A percentile compares a stretch with the other conserved stretches of the same genome.
Evolutionary conservation across 2,797 vertebrate species (phyloP).

Genomic region (Moxostoma hubbsi): DNA sequence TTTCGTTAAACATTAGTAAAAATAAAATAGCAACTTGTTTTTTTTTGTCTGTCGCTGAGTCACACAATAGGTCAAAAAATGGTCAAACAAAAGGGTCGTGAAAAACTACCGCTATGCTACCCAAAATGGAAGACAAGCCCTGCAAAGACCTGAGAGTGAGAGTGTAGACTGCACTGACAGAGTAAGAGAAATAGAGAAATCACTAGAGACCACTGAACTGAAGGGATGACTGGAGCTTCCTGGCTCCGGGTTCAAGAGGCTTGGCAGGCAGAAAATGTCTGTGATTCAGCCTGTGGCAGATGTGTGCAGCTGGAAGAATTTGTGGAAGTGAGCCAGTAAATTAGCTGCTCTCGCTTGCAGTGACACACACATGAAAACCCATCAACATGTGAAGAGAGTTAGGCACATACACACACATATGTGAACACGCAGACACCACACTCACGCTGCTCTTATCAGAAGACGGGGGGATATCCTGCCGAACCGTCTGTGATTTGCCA

Average conservation of each 20-base stretch:
- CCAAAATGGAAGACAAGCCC: no score
- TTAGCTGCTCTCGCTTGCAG: slow-evolving; percentile 43
- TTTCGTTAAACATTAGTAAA: no score
- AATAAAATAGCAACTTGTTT: no score
- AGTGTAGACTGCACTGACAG: slow-evolving; percentile 29
- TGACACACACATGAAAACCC: slow-evolving; percentile 38
- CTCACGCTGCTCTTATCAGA: slow-evolving; percentile 60
- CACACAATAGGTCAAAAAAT: no score
- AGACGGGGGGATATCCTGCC: slow-evolving; percentile 53
- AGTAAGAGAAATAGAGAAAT: slow-evolving; percentile 17
- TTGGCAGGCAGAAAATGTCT: slow-evolving; percentile 37
- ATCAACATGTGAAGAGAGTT: slow-evolving; percentile 51
- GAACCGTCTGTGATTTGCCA: slow-evolving; percentile 53
- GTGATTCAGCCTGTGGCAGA: slow-evolving; percentile 52
- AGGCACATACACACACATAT: slow-evolving; percentile 54
- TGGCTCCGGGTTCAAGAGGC: slow-evolving; percentile 21
- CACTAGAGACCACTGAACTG: slow-evolving; percentile 31
- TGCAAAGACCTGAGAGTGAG: slow-evolving; percentile 2
- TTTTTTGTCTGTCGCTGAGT: no score
- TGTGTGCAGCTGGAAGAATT: slow-evolving; percentile 60
- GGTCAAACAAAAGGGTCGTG: no score
- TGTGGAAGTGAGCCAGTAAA: slow-evolving; percentile 52
- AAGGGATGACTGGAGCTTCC: slow-evolving; percentile 33
- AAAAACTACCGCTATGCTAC: no score
- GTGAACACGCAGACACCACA: slow-evolving; percentile 50